These are phyloP conservation scores for Cyclopterus lumpus DNA, from an alignment of 2,797 vertebrate species.

Conservation along the genomic window DNA sequence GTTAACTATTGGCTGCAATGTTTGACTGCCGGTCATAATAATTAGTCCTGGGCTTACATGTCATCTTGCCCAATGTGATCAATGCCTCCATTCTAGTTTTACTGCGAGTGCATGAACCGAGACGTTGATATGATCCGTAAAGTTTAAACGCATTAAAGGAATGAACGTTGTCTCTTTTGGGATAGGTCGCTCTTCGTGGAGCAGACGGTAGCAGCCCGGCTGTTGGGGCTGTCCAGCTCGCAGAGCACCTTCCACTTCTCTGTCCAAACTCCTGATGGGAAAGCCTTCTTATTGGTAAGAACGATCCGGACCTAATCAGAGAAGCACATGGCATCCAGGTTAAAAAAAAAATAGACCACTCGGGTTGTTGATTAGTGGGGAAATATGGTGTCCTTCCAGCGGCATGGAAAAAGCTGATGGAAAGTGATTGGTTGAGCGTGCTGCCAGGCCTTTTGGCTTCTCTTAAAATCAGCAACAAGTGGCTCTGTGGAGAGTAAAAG, in stretches of 20 bases:
- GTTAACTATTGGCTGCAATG: background rate
- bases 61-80: background rate
- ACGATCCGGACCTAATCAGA: slow-evolving; percentile 21
- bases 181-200: slow-evolving; percentile 90
- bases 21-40: background rate
- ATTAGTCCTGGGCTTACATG: background rate
- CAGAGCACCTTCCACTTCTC: slow-evolving; percentile 92
- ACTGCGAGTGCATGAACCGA: background rate
- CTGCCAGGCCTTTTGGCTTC: slow-evolving; percentile 2
- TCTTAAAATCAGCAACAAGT: slow-evolving; percentile 42
- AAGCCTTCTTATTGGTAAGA: slow-evolving; percentile 90
- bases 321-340: background rate
- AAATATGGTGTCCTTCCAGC: background rate
- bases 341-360: slow-evolving; percentile 48
- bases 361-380: slow-evolving; percentile 3
- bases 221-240: slow-evolving; percentile 86
- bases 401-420: slow-evolving; percentile 23
- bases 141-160: slow-evolving; percentile 29
- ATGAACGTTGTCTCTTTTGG: slow-evolving; percentile 41
- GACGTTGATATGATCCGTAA: background rate
- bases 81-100: background rate
- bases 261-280: slow-evolving; percentile 89
- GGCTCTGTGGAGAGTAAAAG: background rate
- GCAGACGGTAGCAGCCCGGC: slow-evolving; percentile 83
- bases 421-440: slow-evolving; percentile 28